A percentile compares a stretch with the other conserved stretches of the same genome.
Evolutionary conservation across 37 sponge, comb jelly and placozoan genomes (phyloP).

Genomic region (Mnemiopsis leidyi): DNA sequence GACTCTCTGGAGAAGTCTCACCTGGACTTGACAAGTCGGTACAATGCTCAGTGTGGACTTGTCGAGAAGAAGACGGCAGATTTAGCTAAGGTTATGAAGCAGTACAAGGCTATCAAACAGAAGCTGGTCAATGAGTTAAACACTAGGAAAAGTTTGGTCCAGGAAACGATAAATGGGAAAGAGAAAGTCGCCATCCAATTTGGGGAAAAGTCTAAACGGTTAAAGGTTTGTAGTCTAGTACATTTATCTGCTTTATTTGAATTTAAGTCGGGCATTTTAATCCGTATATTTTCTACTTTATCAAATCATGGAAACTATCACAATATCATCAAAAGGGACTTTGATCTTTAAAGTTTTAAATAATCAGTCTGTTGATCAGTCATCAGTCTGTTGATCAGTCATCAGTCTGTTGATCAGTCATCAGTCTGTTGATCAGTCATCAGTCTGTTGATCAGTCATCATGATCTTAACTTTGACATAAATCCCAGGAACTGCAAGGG

Average conservation of each 20-base stretch:
- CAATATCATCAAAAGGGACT: too few species aligned
- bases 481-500: constrained; percentile 20
- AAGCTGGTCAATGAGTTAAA: constrained; percentile 43
- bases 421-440: too few species aligned
- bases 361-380: too few species aligned
- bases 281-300: too few species aligned
- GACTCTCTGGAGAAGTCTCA: constrained; percentile 14
- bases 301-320: too few species aligned
- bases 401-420: too few species aligned
- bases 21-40: background rate
- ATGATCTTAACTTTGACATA: too few species aligned
- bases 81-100: background rate
- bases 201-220: constrained; percentile 29
- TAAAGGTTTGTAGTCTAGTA: constrained; percentile 44
- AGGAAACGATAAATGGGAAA: constrained; percentile 25
- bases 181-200: constrained; percentile 17
- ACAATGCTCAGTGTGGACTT: constrained; percentile 8
- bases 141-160: constrained; percentile 1
- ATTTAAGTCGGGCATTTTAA: too few species aligned
- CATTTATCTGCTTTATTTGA: too few species aligned
- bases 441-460: too few species aligned
- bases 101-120: constrained; percentile 39
- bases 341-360: too few species aligned
- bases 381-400: too few species aligned
- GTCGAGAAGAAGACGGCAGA: constrained; percentile 45